Evolutionary conservation across 2,888 invertebrate genomes (phyloP).

Genomic region (Nycteola revayana): DNA sequence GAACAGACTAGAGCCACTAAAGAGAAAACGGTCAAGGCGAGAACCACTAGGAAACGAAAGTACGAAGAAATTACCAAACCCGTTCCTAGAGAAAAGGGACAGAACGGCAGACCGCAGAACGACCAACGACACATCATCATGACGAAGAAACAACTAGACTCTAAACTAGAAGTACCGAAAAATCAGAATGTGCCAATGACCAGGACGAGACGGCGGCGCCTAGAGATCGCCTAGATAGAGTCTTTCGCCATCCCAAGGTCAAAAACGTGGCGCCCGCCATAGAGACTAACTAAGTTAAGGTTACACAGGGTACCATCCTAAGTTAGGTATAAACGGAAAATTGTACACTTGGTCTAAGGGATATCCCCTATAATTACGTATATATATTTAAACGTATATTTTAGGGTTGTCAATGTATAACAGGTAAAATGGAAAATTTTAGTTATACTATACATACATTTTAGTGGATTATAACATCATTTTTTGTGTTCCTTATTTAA

Average conservation of each 20-base stretch:
- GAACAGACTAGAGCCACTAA: slow-evolving; percentile 55
- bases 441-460: too few relatives aligned
- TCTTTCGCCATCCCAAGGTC: slow-evolving; percentile 63
- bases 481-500: too few relatives aligned
- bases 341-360: too few relatives aligned
- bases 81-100: slow-evolving; percentile 69
- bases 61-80: slow-evolving; percentile 60
- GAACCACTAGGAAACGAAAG: slow-evolving; percentile 59
- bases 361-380: too few relatives aligned
- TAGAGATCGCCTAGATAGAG: slow-evolving; percentile 68
- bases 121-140: slow-evolving; percentile 50
- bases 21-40: slow-evolving; percentile 52
- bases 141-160: slow-evolving; percentile 39
- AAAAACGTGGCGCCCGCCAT: slow-evolving; percentile 47
- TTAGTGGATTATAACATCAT: too few relatives aligned
- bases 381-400: too few relatives aligned
- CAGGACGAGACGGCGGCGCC: slow-evolving; percentile 54
- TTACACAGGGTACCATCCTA: too few relatives aligned
- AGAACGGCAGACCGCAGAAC: slow-evolving; percentile 50
- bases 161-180: slow-evolving; percentile 38
- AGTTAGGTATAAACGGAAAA: too few relatives aligned
- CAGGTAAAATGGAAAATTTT: too few relatives aligned
- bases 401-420: too few relatives aligned
- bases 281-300: too few relatives aligned
- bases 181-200: slow-evolving; percentile 58